phyloP scores from a whole-genome alignment of 2,888 invertebrate genomes.

The Apoderus coryli region DNA sequence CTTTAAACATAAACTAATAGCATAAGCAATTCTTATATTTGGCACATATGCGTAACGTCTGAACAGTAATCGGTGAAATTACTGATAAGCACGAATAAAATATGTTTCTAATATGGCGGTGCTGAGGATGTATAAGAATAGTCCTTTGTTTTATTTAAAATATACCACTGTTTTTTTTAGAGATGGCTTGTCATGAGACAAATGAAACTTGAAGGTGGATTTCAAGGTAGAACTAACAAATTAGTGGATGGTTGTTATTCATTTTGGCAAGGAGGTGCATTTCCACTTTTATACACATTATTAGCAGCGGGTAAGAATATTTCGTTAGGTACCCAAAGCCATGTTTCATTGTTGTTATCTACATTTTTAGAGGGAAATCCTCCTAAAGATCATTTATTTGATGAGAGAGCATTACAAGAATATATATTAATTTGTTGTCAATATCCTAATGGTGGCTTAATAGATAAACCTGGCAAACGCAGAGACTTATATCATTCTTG shows the following conservation, averaged over 20 bases:
- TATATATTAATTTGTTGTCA: slow-evolving; percentile 92
- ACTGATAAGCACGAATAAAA: too few relatives aligned
- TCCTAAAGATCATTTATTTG: slow-evolving; percentile 55
- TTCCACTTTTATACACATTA: slow-evolving; percentile 73
- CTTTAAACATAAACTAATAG: too few relatives aligned
- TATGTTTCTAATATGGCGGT: too few relatives aligned
- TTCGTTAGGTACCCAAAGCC: too few relatives aligned
- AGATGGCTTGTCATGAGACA: slow-evolving; percentile 85
- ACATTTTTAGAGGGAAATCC: slow-evolving; percentile 29
- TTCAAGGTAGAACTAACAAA: slow-evolving; percentile 95
- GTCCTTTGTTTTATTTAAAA: too few relatives aligned
- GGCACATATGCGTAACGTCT: too few relatives aligned
- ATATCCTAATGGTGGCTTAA: slow-evolving; percentile 68
- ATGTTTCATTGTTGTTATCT: too few relatives aligned
- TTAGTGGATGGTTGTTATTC: slow-evolving; percentile 98
- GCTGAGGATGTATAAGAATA: too few relatives aligned
- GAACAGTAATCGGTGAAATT: too few relatives aligned
- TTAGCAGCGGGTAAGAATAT: slow-evolving; percentile 35
- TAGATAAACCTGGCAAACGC: slow-evolving; percentile 90
- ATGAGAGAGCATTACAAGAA: slow-evolving; percentile 82
- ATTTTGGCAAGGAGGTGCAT: slow-evolving; percentile 94
- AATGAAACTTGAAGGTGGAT: slow-evolving; percentile 91
- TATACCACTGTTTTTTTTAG: too few relatives aligned
- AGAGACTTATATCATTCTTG: slow-evolving; percentile 95
- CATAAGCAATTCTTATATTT: too few relatives aligned